A percentile compares a stretch with the other conserved stretches of the same genome.
Conservation (phyloP, 2,113 vertebrate genomes). For the Takifugu flavidus region DNA sequence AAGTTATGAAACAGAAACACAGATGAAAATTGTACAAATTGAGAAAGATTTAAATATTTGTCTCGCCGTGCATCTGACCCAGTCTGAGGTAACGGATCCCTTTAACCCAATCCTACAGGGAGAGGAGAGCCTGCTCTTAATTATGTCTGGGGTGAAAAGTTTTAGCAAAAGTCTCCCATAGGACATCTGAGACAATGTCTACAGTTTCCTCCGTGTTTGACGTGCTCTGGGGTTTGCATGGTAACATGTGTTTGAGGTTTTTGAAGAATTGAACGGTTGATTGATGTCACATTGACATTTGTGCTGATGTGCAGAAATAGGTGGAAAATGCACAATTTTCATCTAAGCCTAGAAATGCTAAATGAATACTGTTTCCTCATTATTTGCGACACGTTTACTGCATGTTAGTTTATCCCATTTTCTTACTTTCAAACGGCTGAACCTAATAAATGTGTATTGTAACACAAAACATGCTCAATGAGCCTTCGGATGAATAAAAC, state of each 20-base stretch:
- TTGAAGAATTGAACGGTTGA: not conserved
- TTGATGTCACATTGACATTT: not conserved
- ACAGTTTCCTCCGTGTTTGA: slow-evolving; percentile 11
- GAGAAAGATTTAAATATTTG: no score
- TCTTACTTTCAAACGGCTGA: no score
- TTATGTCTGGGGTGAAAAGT: slow-evolving; percentile 44
- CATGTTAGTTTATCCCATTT: no score
- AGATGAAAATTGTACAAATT: no score
- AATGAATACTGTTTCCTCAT: no score
- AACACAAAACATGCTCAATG: no score
- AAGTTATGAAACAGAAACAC: no score
- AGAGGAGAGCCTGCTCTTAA: slow-evolving; percentile 42
- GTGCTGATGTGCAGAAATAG: not conserved
- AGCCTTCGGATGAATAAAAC: no score
- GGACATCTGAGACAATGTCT: slow-evolving; percentile 35
- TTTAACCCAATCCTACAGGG: slow-evolving; percentile 31
- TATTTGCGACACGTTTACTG: no score
- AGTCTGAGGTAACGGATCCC: slow-evolving; percentile 20
- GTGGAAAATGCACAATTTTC: not conserved
- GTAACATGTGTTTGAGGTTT: slow-evolving; percentile 15
- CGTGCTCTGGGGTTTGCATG: slow-evolving; percentile 21
- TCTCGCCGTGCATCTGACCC: slow-evolving; percentile 15
- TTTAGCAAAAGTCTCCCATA: slow-evolving; percentile 49
- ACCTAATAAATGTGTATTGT: no score
- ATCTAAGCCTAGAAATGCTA: no score